Base-by-base conservation (phyloP, 2,113 vertebrate genomes). In the Oreocharis arfaki region DNA sequence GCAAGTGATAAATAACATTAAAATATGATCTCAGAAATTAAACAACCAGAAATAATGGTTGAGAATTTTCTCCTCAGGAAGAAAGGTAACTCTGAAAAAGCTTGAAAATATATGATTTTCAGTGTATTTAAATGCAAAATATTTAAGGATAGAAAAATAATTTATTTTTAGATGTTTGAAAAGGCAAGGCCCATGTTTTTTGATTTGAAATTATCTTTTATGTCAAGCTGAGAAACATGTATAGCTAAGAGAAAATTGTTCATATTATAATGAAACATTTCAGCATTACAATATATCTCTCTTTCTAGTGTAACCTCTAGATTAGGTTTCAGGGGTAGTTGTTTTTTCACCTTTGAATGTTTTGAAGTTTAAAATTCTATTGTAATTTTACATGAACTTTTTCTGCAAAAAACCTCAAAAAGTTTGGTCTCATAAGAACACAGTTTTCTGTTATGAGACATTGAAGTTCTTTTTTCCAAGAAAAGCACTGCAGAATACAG, bases 161-260 rank as follows among this genome's bases (percentile, higher is more conserved):
- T 47, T 52, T 35, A 3, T 13, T 65, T 49, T 65, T 7, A 10
- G 15, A 16, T 28, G 41, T 41, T 77, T 81, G 4, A 52, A 82
- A 49, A 37, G 6, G 8, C 4, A 80, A 52, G 27, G 10, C 1
- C 3, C 5, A 17, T 19, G 1, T 0, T 69, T 80, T 47, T 41
- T 17, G 1, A n/a, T 63, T 39, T 67, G 7, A 71, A 70, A 47
- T 59, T 30, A 6, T 50, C 27, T 32, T 70, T 80, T 56, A 39
- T 39, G 46, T 42, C 56, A 8, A 65, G n/a, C 14, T 27, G 33
- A 87, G 22, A 59, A 75, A 35, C 18, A 56, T 2, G 2, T 42
- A 39, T 15, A 46, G 11, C 8, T 74, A 49, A 59, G 39, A 68
- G 4, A 73, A 84, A 60, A n/a, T 22, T 30, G 0, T 24, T 55